Evolutionary conservation across 2,113 vertebrate species (phyloP).

Genomic region (Sinocyclocheilus anshuiensis): DNA sequence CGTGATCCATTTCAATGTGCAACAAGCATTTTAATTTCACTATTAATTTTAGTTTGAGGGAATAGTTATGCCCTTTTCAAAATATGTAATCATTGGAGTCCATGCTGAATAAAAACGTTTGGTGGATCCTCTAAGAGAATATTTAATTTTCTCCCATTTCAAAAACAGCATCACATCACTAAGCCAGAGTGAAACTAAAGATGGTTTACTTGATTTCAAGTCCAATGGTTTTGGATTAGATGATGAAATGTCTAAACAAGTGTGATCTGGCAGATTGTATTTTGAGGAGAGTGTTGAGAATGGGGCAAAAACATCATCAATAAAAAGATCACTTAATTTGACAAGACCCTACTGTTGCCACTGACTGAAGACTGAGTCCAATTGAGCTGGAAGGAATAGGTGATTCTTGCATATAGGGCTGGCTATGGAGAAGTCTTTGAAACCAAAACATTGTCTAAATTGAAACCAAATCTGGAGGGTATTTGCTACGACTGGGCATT

Average conservation of each 20-base stretch:
- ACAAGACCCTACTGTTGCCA: constrained; percentile 3
- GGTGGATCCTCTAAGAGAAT: background rate
- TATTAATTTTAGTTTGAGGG: background rate
- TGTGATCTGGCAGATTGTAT: background rate
- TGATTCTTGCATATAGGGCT: constrained; percentile 12
- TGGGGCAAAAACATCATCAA: background rate
- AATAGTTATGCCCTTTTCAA: background rate
- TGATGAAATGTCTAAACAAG: background rate
- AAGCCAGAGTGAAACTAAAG: background rate
- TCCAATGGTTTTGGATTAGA: background rate
- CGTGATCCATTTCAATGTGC: background rate
- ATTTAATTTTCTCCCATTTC: background rate
- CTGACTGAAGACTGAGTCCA: constrained; percentile 1
- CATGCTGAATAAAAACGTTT: background rate
- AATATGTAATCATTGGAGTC: background rate
- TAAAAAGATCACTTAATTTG: background rate
- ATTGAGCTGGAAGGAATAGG: background rate
- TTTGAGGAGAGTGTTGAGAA: background rate
- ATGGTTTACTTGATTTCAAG: background rate
- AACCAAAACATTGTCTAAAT: background rate
- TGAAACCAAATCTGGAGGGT: constrained; percentile 8
- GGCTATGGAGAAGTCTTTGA: constrained; percentile 1
- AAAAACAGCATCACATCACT: background rate
- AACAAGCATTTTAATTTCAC: background rate
- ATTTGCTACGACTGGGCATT: background rate